Base-by-base conservation (phyloP, 2,888 invertebrate genomes). In the Ernsta delagoae region DNA sequence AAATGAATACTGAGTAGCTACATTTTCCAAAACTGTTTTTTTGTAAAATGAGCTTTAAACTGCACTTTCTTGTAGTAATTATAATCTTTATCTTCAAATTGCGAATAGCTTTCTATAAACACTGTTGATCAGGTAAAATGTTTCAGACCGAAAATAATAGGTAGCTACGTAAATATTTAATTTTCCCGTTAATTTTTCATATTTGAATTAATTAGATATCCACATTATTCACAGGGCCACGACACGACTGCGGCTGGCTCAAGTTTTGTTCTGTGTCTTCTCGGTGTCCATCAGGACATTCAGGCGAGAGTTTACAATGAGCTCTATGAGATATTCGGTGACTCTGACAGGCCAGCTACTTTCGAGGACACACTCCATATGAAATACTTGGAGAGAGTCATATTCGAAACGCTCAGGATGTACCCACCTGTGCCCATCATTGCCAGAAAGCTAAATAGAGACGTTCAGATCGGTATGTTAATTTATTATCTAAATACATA, bases 381-480 rank as follows among this genome's bases (percentile, higher is more conserved):
- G 97, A 97, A 97, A 77, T 97, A 97, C 77, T 87, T 97, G 63
- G 97, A 97, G 81, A 94, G 97, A 70, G 97, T 97, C 41, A 95
- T 97, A 56, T 94, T 97, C 84, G 97, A 97, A 85, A 95, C 97
- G 0, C 89, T 97, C 16, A 94, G 97, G 70, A 85, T 97, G 94
- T 97, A 96, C 83, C 97, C 97, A 77, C 97, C 97, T 78, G 97
- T 97, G 72, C 97, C 97, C 0, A 81, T 96, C 43, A 97, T 97
- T 78, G 97, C 96, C 0, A 95, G 97, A 60, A 94, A 96, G 76
- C 85, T 97, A 45, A 95, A 95, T 62, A 93, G 94, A 61, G 97
- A 97, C 77, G 94, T 96, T 2, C 95, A 95, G 87, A 93, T 96
- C 71, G 94, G 96, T 96, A 83, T 76, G 75, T 43, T 43, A 8